Base-by-base conservation (phyloP, 2,797 vertebrate genomes). In the Pseudochirops cupreus region DNA sequence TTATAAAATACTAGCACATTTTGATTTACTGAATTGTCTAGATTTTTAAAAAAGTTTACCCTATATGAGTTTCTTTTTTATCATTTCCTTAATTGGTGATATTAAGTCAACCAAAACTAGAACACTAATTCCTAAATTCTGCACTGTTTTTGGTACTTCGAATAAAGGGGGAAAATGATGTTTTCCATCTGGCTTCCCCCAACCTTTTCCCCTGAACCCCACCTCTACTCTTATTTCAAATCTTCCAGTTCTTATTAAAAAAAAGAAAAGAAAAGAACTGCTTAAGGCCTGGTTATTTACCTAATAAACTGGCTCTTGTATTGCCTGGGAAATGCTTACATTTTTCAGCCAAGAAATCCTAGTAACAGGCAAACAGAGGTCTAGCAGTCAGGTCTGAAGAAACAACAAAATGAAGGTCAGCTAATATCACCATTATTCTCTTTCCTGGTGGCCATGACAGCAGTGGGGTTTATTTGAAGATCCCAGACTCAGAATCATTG, bases 401-500 rank as follows among this genome's bases (percentile, higher is more conserved):
- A 99, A 99, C 99, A 99, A 99, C 98, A 98, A 99, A 98, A 99
- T 99, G 99, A 99, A 99, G 99, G 99, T 99, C 99, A 99, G 98
- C 98, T 98, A 98, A 98, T 99, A 98, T 99, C 98, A 99, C 99
- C 98, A 98, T 99, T 98, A 96, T 99, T 99, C 99, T 98, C 98
- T 99, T 98, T 99, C 98, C 98, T 91, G 98, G 99, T 99, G 99
- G 99, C 99, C 99, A 99, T 99, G 99, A 99, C 98, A 99, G 99
- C 99, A 54, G 95, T 3, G 96, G 97, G 98, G 99, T 99, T 99
- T 99, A 99, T 99, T 99, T 99, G 99, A 99, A 98, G 99, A 99
- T 99, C 99, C 99, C 99, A 99, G 99, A 99, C 99, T 99, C 97
- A 54, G 98, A 99, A 99, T 99, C 99, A 99, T 99, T 99, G 98